Conservation (phyloP, 2,113 vertebrate species). For the Zosterops lateralis region DNA sequence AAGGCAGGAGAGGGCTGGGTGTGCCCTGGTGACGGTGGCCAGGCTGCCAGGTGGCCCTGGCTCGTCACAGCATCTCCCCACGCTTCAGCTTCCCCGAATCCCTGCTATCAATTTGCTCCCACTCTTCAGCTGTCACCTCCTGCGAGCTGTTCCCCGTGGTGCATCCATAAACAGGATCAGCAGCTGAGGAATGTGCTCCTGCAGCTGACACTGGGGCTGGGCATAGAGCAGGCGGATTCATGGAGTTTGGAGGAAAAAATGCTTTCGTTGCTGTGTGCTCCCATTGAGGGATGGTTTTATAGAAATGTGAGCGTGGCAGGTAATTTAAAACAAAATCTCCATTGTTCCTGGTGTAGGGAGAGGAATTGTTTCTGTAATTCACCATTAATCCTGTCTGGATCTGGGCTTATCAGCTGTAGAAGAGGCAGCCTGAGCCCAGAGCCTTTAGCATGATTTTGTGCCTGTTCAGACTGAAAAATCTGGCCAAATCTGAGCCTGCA, state of each 20-base stretch:
- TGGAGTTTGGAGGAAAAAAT: constrained; percentile 22
- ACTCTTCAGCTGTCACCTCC: constrained; percentile 43
- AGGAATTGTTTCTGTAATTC: constrained; percentile 27
- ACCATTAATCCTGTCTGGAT: constrained; percentile 21
- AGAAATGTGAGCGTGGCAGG: constrained; percentile 8
- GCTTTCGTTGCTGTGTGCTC: not conserved
- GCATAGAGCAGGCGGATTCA: constrained; percentile 22
- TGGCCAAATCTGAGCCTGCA: not conserved
- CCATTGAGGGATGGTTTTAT: not conserved
- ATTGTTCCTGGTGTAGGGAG: not conserved
- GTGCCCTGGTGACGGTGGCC: not conserved
- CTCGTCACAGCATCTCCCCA: not conserved
- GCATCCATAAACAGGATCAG: not conserved
- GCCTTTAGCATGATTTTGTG: not conserved
- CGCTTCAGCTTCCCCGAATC: not conserved
- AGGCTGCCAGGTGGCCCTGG: constrained; percentile 29
- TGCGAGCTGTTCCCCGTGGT: not conserved
- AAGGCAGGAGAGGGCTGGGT: not conserved
- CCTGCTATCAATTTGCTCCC: not conserved
- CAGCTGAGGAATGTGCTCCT: not conserved
- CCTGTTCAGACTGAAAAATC: not conserved
- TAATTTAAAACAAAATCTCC: not conserved
- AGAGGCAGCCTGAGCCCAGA: not conserved
- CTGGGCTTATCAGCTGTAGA: constrained; percentile 9
- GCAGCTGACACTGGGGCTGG: not conserved